Percentiles rank a stretch among this genome's conserved stretches.
These are phyloP conservation scores for Setipinna tenuifilis DNA, from an alignment of 2,797 vertebrate genomes.

Conservation along the genomic window DNA sequence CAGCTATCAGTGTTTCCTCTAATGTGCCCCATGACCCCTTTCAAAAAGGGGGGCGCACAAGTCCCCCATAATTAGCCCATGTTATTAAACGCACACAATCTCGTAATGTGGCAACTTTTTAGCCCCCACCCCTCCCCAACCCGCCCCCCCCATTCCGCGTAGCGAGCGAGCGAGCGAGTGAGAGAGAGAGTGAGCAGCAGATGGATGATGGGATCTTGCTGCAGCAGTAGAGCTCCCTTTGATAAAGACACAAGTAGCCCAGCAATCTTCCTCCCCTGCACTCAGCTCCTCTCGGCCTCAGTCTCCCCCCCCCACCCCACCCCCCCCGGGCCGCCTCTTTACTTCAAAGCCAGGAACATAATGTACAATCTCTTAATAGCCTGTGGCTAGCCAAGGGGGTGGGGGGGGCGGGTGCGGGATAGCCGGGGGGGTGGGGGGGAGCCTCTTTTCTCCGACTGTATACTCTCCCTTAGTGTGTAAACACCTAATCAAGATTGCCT, in stretches of 20 bases:
- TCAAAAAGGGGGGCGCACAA: slow-evolving; percentile 47
- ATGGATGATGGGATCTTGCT: slow-evolving; percentile 79
- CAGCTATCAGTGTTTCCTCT: slow-evolving; percentile 59
- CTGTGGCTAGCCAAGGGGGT: slow-evolving; percentile 89
- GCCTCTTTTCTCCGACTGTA: slow-evolving; percentile 87
- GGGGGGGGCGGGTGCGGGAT: no score
- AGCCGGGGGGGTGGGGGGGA: slow-evolving; percentile 69
- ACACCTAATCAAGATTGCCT: slow-evolving; percentile 99
- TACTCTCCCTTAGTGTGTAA: slow-evolving; percentile 97
- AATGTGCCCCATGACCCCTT: slow-evolving; percentile 67
- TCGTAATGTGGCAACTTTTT: slow-evolving; percentile 82
- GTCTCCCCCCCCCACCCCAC: slow-evolving; percentile 91
- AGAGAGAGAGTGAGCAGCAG: slow-evolving; percentile 72
- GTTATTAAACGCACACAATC: slow-evolving; percentile 79
- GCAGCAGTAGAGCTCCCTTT: slow-evolving; percentile 78
- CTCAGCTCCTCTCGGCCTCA: slow-evolving; percentile 78
- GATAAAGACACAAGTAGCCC: slow-evolving; percentile 87
- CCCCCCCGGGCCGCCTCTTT: slow-evolving; percentile 82
- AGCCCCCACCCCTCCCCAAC: slow-evolving; percentile 42
- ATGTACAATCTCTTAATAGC: slow-evolving; percentile 99
- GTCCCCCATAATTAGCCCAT: slow-evolving; percentile 71
- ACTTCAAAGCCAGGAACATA: slow-evolving; percentile 99
- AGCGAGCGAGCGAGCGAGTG: no score
- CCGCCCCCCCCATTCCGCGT: no score
- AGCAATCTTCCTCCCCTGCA: slow-evolving; percentile 91